Conservation (phyloP, 2,113 vertebrate genomes). For the Pachycephala philippinensis region DNA sequence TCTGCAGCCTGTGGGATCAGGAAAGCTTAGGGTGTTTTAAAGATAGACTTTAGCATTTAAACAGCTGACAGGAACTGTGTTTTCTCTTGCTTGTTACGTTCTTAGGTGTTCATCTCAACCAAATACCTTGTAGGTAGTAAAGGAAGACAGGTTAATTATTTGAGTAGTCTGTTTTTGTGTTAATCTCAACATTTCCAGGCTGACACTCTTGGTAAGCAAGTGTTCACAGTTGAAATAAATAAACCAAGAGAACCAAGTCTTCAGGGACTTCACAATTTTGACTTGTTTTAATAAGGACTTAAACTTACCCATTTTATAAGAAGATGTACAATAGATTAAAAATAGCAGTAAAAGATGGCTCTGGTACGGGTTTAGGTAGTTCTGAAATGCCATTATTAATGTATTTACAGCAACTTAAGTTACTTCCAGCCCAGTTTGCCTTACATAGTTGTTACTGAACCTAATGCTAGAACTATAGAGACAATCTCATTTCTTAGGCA, state of each 20-base stretch:
- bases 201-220: not conserved
- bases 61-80: not conserved
- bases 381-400: not conserved
- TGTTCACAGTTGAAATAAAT: not conserved
- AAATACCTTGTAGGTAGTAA: not conserved
- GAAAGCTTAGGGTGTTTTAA: not conserved
- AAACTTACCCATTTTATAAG: not conserved
- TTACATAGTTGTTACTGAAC: not conserved
- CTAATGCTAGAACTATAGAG: not conserved
- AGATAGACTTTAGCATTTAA: not conserved
- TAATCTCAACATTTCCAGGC: not conserved
- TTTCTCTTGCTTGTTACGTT: not conserved
- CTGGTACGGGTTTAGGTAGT: not conserved
- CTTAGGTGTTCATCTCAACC: not conserved
- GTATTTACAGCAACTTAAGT: not conserved
- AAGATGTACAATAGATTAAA: not conserved
- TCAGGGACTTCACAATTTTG: not conserved
- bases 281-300: not conserved
- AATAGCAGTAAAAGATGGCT: not conserved
- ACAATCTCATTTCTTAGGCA: not conserved
- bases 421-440: not conserved
- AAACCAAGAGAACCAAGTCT: not conserved
- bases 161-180: not conserved
- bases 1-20: not conserved
- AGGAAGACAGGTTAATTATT: not conserved